Base-by-base conservation (phyloP, 2,888 invertebrate genomes). In the Empis livida region DNA sequence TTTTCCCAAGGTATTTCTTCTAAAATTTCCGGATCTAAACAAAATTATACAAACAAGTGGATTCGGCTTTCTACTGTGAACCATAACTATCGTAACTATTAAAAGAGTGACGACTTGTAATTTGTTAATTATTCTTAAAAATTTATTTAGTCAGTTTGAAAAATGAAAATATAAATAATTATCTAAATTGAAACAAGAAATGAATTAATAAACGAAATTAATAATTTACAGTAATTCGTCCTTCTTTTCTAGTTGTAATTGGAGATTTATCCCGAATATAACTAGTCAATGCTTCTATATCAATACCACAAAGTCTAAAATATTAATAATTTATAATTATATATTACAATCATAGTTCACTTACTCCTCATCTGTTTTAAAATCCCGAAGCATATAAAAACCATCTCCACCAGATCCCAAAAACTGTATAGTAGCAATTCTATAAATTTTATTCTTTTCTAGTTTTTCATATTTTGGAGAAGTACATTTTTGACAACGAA, bases 391-490 rank as follows among this genome's bases (percentile, higher is more conserved):
- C 55, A 76, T 74, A 49, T 68, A 57, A 59, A 74, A 84, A 0
- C 82, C 82, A 59, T 85, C 83, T 42, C 87, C 87, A 11, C 86
- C 87, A 35, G 70, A 71, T 2, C 74, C 73, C 46, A 85, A 63
- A 59, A 79, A 86, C 54, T 73, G 72, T 41, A 77, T 73, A 2
- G 79, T 60, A 14, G 79, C 68, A 1, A 89, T 65, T 10, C 76
- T 71, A 67, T 89, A 89, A 16, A 68, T 70, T 54, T 73, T 67
- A 35, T 72, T 63, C 1, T 61, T 55, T 38, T 78, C 70, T 13
- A 88, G 66, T 0, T 78, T 73, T 53, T 73, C 66, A 66, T 78
- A 87, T 10, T 60, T 60, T 8, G 87, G 86, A 39, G 80, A 67
- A 10, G 64, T 62, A 63, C 87, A 89, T 15, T 73, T 67, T 10